These are phyloP conservation scores for Australoheros facetus DNA, from an alignment of 2,797 vertebrate genomes.

Conservation along the genomic window DNA sequence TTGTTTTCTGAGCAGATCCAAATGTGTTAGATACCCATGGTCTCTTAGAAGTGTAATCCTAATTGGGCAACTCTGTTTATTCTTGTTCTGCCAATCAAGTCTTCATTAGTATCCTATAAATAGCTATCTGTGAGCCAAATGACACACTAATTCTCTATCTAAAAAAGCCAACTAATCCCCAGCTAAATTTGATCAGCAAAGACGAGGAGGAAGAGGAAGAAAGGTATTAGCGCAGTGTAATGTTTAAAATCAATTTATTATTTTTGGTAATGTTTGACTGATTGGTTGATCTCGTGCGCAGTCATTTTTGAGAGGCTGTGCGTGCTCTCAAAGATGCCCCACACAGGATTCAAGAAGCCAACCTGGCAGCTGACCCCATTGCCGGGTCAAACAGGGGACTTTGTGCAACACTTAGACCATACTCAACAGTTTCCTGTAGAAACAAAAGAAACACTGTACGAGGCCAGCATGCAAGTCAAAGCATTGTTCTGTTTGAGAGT, in stretches of 20 bases:
- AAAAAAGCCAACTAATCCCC: constrained; percentile 68
- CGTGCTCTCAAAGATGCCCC: not conserved
- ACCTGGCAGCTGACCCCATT: constrained; percentile 1
- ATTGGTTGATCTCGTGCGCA: not conserved
- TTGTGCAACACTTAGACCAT: not conserved
- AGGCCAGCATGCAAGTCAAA: not conserved
- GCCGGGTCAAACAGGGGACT: not conserved
- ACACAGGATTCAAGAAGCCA: not conserved
- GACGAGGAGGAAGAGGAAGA: constrained; percentile 4
- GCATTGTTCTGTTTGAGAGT: not conserved
- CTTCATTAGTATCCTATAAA: constrained; percentile 32
- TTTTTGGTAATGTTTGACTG: not conserved
- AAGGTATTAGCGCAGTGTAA: not conserved
- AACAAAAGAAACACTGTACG: constrained; percentile 3
- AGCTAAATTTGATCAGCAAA: constrained; percentile 37
- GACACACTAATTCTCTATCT: constrained; percentile 62
- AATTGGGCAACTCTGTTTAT: not conserved
- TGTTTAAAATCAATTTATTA: not conserved
- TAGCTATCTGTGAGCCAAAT: constrained; percentile 36
- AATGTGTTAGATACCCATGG: not conserved
- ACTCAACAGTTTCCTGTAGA: constrained; percentile 17
- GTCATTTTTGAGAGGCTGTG: not conserved
- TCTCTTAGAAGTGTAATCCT: not conserved
- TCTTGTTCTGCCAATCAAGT: not conserved
- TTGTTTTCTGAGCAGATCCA: no score